Evolutionary conservation across 2,797 vertebrate species (phyloP).

Genomic region (Alca torda): DNA sequence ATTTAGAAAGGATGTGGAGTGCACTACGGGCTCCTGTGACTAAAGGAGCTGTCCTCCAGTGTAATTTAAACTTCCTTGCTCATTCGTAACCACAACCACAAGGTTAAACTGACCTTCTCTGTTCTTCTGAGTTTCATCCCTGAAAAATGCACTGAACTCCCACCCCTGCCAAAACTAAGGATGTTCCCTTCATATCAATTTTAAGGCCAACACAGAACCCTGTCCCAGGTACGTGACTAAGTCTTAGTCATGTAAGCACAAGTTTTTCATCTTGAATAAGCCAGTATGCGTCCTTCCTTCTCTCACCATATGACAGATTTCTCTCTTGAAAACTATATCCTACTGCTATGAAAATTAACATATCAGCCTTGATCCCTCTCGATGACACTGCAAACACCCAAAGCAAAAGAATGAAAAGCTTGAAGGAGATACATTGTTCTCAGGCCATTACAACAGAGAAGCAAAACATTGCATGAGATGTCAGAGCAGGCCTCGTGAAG

Average conservation of each 20-base stretch:
- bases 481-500: not conserved
- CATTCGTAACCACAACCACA: constrained; percentile 75
- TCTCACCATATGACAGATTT: not conserved
- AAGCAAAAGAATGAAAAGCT: constrained; percentile 29
- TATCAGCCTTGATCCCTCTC: not conserved
- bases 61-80: constrained; percentile 72
- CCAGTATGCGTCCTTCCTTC: constrained; percentile 11
- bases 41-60: constrained; percentile 67
- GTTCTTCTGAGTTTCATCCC: constrained; percentile 72
- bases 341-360: not conserved
- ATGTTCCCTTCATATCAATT: constrained; percentile 60
- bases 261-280: constrained; percentile 64
- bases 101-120: constrained; percentile 74
- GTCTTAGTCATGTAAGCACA: constrained; percentile 74
- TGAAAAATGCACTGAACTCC: constrained; percentile 73
- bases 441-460: not conserved
- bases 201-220: constrained; percentile 57
- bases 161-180: constrained; percentile 58
- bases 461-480: not conserved
- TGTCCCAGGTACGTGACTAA: constrained; percentile 77
- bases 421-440: not conserved
- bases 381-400: not conserved
- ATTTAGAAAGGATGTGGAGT: constrained; percentile 52
- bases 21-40: constrained; percentile 62
- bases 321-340: not conserved